Base-by-base conservation (phyloP, 2,113 vertebrate genomes). In the Albula glossodonta region DNA sequence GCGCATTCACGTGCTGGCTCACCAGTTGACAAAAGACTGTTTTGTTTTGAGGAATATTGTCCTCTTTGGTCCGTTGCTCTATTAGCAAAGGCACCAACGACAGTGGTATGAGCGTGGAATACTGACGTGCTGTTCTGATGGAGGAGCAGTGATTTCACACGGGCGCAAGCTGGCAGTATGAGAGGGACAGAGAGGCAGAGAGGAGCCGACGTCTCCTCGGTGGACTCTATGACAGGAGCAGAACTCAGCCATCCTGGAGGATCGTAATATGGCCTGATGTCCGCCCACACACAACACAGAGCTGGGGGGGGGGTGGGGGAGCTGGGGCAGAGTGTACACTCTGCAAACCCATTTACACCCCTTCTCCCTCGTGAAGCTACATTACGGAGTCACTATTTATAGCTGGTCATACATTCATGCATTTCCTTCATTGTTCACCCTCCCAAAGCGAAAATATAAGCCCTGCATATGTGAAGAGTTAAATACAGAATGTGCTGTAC, bases 371-470 rank as follows among this genome's bases (percentile, higher is more conserved):
- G 5, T 74, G 19, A 51, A 51, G 51, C 83, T 77, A 53, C 83
- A 84, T 41, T 78, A 78, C 22, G 70, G 13, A 13, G 25, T 84
- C 31, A 51, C 83, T 84, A 78, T 78, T 78, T 78, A 84, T 57
- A 84, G 74, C 10, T 15, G 6, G 22, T 70, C 66, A 70, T 17
- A 19, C 22, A 19, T n/a, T 70, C 22, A 70, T 19, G 66, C 66
- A 19, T 70, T 19, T 70, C 66, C 66, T 6, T 70, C 8, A 70
- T 70, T 19, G 22, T 70, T 19, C 22, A 5, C 66, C 53, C 53
- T 6, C 53, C 66, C 31, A 41, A 41, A 41, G 31, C 1, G 31
- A 1, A 41, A 41, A 41, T 41, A 41, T 41, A 41, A 41, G 31
- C 31, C 31, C 31, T 41, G 31, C 31, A 41, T 41, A 41, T 41